phyloP scores from a whole-genome alignment of 2,113 vertebrate genomes.

The Zosterops japonicus region DNA sequence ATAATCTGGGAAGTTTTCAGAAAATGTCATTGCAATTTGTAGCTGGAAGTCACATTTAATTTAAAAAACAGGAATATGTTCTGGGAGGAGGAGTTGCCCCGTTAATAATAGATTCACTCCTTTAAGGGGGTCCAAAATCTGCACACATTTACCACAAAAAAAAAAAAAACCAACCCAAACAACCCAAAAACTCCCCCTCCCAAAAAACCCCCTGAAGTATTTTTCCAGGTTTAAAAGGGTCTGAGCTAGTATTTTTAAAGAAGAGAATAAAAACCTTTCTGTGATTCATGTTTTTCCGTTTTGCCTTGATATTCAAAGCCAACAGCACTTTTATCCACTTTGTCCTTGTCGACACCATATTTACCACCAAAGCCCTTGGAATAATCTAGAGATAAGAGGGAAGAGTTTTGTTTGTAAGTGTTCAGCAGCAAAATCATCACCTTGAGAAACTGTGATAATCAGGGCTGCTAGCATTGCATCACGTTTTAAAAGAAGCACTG shows the following conservation, averaged over 20 bases:
- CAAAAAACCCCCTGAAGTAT: accelerated
- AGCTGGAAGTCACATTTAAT: neutral
- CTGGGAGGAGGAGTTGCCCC: neutral
- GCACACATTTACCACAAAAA: neutral
- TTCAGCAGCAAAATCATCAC: neutral
- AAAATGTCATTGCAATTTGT: neutral
- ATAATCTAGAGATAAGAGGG: constrained; percentile 71
- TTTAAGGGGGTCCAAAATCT: neutral
- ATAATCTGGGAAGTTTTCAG: constrained; percentile 82
- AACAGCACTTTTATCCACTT: constrained; percentile 85
- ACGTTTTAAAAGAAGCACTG: neutral
- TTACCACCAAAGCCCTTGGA: constrained; percentile 81
- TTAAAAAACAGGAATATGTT: neutral
- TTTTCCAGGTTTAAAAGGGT: neutral
- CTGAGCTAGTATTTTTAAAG: neutral
- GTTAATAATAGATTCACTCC: neutral
- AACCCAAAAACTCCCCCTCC: neutral
- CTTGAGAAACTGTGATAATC: neutral
- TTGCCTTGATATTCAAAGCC: constrained; percentile 95
- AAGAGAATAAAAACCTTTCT: constrained; percentile 84
- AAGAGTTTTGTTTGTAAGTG: neutral
- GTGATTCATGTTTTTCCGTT: constrained; percentile 93
- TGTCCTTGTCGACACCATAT: constrained; percentile 88
- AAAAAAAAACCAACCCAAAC: no score
- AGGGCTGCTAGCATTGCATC: neutral